Base-by-base conservation (phyloP, 2,888 invertebrate genomes). In the Catocala sponsa region DNA sequence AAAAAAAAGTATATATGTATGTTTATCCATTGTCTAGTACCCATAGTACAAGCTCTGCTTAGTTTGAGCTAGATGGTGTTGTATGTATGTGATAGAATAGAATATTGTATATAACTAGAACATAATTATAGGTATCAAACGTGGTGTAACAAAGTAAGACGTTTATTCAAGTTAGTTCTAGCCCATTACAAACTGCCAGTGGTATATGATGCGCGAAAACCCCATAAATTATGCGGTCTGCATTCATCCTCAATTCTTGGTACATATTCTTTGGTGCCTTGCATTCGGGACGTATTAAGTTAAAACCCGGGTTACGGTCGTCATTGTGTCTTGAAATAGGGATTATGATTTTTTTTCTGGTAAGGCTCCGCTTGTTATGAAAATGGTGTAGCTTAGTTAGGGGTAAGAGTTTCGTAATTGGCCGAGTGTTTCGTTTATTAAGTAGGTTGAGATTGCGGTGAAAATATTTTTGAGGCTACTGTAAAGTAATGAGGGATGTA, bases 301-400 rank as follows among this genome's bases (percentile, higher is more conserved):
- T n/a, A 38, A 55, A 55, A 12, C 55, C 44, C 49, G 44, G 51
- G 44, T 55, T 60, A 51, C 15, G 55, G 51, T 50, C 50, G 44
- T 46, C 60, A 51, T 60, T 60, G 55, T 60, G 59, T 50, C 58
- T 55, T 59, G 54, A 33, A 32, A 49, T 48, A 59, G 7, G 49
- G 48, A 60, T 60, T 35, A 55, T 43, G 44, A 56, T 43, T n/a
- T 53, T 53, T 35, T 54, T 46, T 54, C 32, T 46, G 54, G 43
- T 54, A 38, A 57, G n/a, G 32, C 48, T 13, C 35, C n/a, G 12
- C 46, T 25, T 51, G 38, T 58, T 46, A 32, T 46, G 44, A 55
- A 41, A 50, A 44, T 43, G 56, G 56, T 41, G 51, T 55, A 54
- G 42, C 9, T 53, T 53, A 15, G 43, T 15, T 53, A 53, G 52